A percentile compares a stretch with the other conserved stretches of the same genome.
Evolutionary conservation across 30 jellyfish, hydroid and myxozoan genomes (phyloP).

Genomic region (Clytia hemisphaerica): DNA sequence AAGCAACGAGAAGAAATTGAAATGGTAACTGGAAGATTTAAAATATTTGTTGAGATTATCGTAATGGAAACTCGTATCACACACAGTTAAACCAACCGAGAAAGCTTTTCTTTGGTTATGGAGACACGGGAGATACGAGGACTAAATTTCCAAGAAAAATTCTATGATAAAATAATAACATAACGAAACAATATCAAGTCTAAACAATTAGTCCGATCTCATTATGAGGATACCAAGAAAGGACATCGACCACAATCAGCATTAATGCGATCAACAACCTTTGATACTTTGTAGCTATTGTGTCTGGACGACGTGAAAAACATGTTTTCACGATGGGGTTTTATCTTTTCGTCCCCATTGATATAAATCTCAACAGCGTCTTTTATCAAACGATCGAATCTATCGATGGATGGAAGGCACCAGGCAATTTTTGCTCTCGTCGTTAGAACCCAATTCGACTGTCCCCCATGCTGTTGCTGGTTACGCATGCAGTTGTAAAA

Average conservation of each 20-base stretch:
- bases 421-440: slow-evolving; percentile 34
- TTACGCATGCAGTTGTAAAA: slow-evolving; percentile 27
- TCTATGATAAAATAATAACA: too few species aligned
- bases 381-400: slow-evolving; percentile 14
- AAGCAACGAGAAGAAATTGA: too few species aligned
- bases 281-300: not conserved
- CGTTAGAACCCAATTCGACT: slow-evolving; percentile 20
- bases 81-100: too few species aligned
- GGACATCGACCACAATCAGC: slow-evolving; percentile 20
- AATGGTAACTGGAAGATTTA: too few species aligned
- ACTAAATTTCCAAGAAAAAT: too few species aligned
- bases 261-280: slow-evolving; percentile 4
- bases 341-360: slow-evolving; percentile 20
- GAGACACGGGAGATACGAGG: too few species aligned
- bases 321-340: slow-evolving; percentile 14
- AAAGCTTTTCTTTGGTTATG: too few species aligned
- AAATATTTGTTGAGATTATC: too few species aligned
- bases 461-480: slow-evolving; percentile 41
- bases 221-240: too few species aligned
- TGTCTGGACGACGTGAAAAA: slow-evolving; percentile 34
- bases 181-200: too few species aligned
- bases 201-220: too few species aligned
- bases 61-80: too few species aligned
- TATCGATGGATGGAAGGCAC: slow-evolving; percentile 15
- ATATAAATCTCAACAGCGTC: slow-evolving; percentile 19